phyloP scores from a whole-genome alignment of 2,888 invertebrate species.

The Diarsia brunnea region DNA sequence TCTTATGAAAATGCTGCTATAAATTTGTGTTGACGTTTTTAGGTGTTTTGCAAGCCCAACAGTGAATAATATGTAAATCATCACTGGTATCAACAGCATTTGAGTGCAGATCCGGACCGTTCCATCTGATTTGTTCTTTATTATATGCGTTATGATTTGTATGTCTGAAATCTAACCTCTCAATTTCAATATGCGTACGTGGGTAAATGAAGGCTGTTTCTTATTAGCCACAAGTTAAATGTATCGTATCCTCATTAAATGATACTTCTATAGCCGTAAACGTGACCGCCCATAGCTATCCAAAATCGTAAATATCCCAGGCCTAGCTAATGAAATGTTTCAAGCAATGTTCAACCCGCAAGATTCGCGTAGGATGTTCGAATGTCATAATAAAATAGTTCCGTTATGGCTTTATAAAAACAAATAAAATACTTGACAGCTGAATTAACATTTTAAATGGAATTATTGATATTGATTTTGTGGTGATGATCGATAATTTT shows the following conservation, averaged over 20 bases:
- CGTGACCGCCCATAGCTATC: slow-evolving; percentile 83
- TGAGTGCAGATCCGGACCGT: slow-evolving; percentile 12
- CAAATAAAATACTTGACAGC: slow-evolving; percentile 68
- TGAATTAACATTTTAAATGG: slow-evolving; percentile 56
- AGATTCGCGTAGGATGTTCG: slow-evolving; percentile 78
- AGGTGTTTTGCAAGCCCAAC: slow-evolving; percentile 69
- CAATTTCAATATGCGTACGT: slow-evolving; percentile 69
- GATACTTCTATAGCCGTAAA: slow-evolving; percentile 73
- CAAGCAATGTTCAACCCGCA: slow-evolving; percentile 71
- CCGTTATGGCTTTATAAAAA: slow-evolving; percentile 75
- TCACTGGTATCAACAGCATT: slow-evolving; percentile 43
- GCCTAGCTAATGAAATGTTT: slow-evolving; percentile 76
- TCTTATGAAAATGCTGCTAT: slow-evolving; percentile 77
- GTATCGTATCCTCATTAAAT: slow-evolving; percentile 75
- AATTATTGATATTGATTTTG: slow-evolving; percentile 41
- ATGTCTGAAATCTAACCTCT: slow-evolving; percentile 51
- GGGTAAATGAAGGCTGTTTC: slow-evolving; percentile 68
- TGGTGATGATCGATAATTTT: slow-evolving; percentile 37
- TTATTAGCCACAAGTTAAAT: slow-evolving; percentile 70
- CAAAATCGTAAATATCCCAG: slow-evolving; percentile 78
- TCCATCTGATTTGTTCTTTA: slow-evolving; percentile 31
- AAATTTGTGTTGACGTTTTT: slow-evolving; percentile 69
- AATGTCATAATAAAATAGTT: slow-evolving; percentile 80
- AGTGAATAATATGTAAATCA: slow-evolving; percentile 56
- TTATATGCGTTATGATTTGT: slow-evolving; percentile 37